Base-by-base conservation (phyloP, 2,797 vertebrate genomes). In the Dryobates pubescens region DNA sequence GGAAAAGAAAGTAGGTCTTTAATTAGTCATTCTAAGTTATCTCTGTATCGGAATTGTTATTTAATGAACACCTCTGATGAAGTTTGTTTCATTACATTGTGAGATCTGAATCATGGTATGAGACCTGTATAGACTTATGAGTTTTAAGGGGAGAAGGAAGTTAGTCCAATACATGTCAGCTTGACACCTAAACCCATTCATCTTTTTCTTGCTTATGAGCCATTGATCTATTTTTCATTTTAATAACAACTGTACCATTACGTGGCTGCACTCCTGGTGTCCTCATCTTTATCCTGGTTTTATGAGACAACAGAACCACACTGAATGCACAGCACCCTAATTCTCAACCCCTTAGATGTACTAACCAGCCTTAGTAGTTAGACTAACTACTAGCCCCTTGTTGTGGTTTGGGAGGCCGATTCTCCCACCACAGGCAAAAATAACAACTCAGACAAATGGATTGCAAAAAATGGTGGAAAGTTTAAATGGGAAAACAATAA, bases 21-120 rank as follows among this genome's bases (percentile, higher is more conserved):
- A 90, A 88, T 95, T 95, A 93, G 51, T 94, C 75, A 91, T 82
- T 85, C 62, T 77, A 62, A 92, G 71, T 93, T 93, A 93, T 90
- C 95, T 94, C 58, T 6, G 1, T 90, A 87, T 89, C 20, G 0
- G 81, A 94, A 93, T 91, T 93, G 81, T 80, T 94, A 87, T 90
- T 94, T 94, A 94, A 96, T 92, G n/a, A 91, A 91, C 4, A 18
- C n/a, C 78, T 92, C 91, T 86, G 95, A 93, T 92, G 88, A 82
- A 88, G 74, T 88, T 91, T 92, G 24, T 95, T 93, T 93, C 38
- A 59, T 92, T 90, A 93, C 79, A 90, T 90, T 79, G 68, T 30
- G 41, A 92, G 83, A 95, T 86, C 78, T 95, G 90, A 95, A 91
- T 96, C 83, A 92, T 56, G 38, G 16, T 65, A 6, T 43, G 29